Conservation (phyloP, 1,140 invertebrate genomes). For the Dendrolimus kikuchii region DNA sequence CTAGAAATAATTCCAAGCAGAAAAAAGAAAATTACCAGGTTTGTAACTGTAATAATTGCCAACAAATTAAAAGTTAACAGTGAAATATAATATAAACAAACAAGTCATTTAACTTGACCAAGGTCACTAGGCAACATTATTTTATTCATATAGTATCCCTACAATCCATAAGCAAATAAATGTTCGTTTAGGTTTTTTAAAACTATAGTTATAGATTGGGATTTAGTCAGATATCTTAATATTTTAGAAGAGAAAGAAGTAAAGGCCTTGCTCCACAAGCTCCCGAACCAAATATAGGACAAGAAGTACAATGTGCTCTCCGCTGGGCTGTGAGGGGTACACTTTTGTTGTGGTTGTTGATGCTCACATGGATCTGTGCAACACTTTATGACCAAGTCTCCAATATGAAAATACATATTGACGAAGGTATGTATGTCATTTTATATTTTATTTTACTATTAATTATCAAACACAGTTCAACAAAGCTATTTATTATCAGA, state of each 20-base stretch:
- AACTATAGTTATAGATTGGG: too few relatives aligned
- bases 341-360: conserved; percentile 51
- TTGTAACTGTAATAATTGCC: neutral
- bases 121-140: too few relatives aligned
- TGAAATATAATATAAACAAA: neutral
- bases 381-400: conserved; percentile 57
- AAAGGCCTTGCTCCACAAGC: conserved; percentile 22
- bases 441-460: conserved; percentile 1
- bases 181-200: too few relatives aligned
- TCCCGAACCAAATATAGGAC: conserved; percentile 39
- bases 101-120: neutral
- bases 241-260: conserved; percentile 48
- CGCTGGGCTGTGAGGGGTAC: conserved; percentile 56
- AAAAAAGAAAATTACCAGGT: conserved; percentile 70
- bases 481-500: neutral
- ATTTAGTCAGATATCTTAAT: conserved; percentile 1
- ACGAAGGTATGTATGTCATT: conserved; percentile 47
- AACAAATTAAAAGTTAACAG: neutral
- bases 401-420: conserved; percentile 45
- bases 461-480: neutral
- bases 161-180: too few relatives aligned
- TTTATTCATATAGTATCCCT: too few relatives aligned
- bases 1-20: conserved; percentile 74
- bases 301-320: conserved; percentile 56
- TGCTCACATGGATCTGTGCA: conserved; percentile 63